Evolutionary conservation across 2,113 vertebrate genomes (phyloP), one percentile per base, ranked within the genome.

Genomic region (Phocoena phocoena): DNA sequence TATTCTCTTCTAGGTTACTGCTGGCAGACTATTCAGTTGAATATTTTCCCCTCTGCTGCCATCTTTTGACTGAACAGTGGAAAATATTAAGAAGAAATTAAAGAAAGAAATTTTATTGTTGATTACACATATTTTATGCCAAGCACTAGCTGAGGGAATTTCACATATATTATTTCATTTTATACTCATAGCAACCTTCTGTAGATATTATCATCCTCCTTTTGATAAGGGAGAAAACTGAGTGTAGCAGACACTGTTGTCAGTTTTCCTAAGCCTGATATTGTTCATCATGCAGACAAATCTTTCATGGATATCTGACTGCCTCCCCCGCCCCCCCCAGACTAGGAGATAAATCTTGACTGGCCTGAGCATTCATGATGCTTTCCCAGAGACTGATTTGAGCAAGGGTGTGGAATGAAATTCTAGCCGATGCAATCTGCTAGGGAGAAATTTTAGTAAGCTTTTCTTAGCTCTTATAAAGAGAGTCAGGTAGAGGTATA

Each of bases 1-100:
- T 65, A 47, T 71, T 55, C 53, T 53, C 79, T 71, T 63, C 15
- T 77, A 47, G 25, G 73, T 6, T 70, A 55, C 23, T 62, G 31
- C 67, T 73, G 63, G 17, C 50, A 70, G 10, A 41, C 9, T 79
- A 50, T n/a, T 47, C 33, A 71, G 53, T 33, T 38, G 63, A 77
- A 79, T 33, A 83, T 76, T 88, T 67, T 63, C 36, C 70, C 70
- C 87, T 77, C 79, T 90, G 91, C 62, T 88, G 87, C 87, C 91
- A 82, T 65, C 82, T 97, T 91, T 83, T 91, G 82, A 82, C 83
- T 70, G 0, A 83, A 73, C 23, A 80, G 36, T n/a, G 53, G 67
- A 90, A 71, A 88, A 67, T 36, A 55, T 63, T 79, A 50, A 88
- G 47, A 47, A 95, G 62, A 65, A 76, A 70, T 31, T 55, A 41